These are phyloP conservation scores for Lophotis ruficrista DNA, from an alignment of 2,113 vertebrate genomes.

Conservation along the genomic window DNA sequence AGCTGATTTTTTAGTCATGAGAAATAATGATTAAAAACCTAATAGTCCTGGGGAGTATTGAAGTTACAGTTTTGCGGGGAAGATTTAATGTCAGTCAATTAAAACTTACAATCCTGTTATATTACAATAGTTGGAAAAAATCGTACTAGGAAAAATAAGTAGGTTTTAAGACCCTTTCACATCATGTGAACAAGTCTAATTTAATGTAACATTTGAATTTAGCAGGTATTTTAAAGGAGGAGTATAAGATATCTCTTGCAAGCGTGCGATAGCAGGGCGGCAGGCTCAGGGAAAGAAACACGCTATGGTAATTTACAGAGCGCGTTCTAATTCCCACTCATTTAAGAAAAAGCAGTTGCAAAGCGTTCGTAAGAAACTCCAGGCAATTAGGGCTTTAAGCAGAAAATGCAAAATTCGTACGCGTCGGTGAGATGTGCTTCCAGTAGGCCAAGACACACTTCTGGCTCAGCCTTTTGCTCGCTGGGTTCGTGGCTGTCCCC, in stretches of 20 bases:
- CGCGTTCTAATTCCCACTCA: not conserved
- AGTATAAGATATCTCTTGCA: not conserved
- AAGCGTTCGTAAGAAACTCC: not conserved
- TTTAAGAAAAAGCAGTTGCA: not conserved
- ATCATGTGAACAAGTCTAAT: not conserved
- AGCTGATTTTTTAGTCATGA: constrained; percentile 27
- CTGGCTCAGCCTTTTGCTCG: not conserved
- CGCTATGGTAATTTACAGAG: not conserved
- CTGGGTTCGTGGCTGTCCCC: fast-evolving
- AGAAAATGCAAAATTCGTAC: not conserved
- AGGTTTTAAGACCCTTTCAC: not conserved
- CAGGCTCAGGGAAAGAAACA: not conserved
- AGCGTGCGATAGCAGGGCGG: not conserved
- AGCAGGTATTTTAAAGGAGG: not conserved
- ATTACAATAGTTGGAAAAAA: not conserved
- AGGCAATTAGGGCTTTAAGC: not conserved
- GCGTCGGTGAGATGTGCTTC: not conserved
- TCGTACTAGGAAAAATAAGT: not conserved
- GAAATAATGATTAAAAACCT: constrained; percentile 36
- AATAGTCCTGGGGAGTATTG: constrained; percentile 1
- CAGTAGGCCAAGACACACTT: fast-evolving
- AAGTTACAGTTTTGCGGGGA: constrained; percentile 11
- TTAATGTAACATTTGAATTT: not conserved
- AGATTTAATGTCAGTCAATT: constrained; percentile 18
- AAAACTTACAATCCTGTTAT: constrained; percentile 35